Base-by-base conservation (phyloP, 2,113 vertebrate species). In the Prietella phreatophila region DNA sequence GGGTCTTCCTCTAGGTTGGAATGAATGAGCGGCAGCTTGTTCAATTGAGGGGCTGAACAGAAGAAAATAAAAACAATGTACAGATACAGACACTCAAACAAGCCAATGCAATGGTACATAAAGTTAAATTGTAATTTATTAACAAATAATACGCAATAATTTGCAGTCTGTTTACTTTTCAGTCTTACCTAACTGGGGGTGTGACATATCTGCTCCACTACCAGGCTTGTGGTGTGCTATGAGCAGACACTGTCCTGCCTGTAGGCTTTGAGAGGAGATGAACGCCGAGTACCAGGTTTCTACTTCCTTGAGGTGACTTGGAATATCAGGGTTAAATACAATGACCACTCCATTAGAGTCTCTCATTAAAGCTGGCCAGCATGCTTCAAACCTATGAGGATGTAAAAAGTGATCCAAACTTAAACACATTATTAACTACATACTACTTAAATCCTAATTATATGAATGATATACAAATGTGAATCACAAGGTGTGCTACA, bases 331-430 rank as follows among this genome's bases (percentile, higher is more conserved):
- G 63, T 98, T 99, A 94, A 99, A 99, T 88, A 99, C 80, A 0
- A 99, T 96, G 79, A 97, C 95, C n/a, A 99, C 96, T 0, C 98
- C 98, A 0, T 96, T 97, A 63, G 95, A 94, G 78, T 99, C 97
- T 87, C 97, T 98, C 95, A 97, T 95, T 89, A 99, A 91, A 33
- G 97, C 96, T n/a, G 98, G 97, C 98, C 98, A 99, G 93, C 98
- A 99, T 0, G 96, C 95, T 88, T 99, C 98, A 93, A 98, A 98
- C 92, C 98, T 99, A 84, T 25, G 33, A 60, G 6, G n/a, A 30
- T 65, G n/a, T 25, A 15, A n/a, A 27, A 11, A 47, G 42, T 47
- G 42, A 47, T 47, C 14, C 6, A 39, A 75, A 85, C 10, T 2
- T 71, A 20, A 15, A 36, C 67, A 76, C 39, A 11, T 27, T 75